Base-by-base conservation (phyloP, 1,140 invertebrate species). In the Vollenhovia emeryi region DNA sequence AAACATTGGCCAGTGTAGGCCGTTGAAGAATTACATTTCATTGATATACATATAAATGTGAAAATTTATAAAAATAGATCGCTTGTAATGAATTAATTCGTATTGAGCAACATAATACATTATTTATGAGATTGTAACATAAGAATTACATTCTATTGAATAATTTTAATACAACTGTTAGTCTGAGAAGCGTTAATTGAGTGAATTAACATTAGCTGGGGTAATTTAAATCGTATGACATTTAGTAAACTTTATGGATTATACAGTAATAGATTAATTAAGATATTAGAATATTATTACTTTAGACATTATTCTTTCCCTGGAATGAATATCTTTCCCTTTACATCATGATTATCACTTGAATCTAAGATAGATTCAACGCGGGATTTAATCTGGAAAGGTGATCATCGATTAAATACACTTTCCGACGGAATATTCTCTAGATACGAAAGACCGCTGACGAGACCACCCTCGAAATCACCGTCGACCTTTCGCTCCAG, bases 401-500 rank as follows among this genome's bases (percentile, higher is more conserved):
- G 30, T 30, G 78, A 80, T 11, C 18, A 2, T 80, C 33, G 24
- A 71, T 73, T 71, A 43, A 3, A 36, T 55, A 57, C 1, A 55
- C 55, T 82, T 45, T 11, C 30, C 36, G n/a, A 9, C 2, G 30
- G 18, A n/a, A 7, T n/a, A 79, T 68, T 66, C 64, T 36, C 45
- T 36, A 27, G 36, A 57, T 18, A 73, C 36, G 78, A 57, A 59
- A 71, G 50, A 57, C 64, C 30, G 24, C 30, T 48, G 40, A 27
- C 11, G 30, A 36, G 11, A 59, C 83, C 84, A 78, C 88, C 79
- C 79, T 84, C 24, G 59, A 85, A 89, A 84, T 88, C 82, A 87
- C n/a, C 76, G 66, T 84, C 87, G 83, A 84, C 79, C 86, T 89
- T 90, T 74, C 69, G 64, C 86, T 86, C 76, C 85, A 60, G 69